Evolutionary conservation across 2,888 invertebrate species (phyloP), one percentile per base, ranked within the genome.

Genomic region (Protodeltote pygarga): DNA sequence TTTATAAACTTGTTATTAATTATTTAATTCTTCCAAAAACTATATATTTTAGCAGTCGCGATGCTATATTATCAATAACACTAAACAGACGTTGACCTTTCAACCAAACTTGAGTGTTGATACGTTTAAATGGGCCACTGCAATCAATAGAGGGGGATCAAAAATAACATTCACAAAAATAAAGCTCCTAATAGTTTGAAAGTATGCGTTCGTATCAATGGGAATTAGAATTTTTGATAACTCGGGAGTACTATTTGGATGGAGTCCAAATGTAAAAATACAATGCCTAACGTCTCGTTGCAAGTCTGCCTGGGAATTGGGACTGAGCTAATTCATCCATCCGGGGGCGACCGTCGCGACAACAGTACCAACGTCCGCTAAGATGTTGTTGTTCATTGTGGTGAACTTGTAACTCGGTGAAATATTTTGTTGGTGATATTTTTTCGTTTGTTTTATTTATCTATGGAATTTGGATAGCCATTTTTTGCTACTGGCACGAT

Each of bases 241-340:
- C 66, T 65, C 60, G 64, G 55, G 85, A 83, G 87, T 85, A 85
- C 85, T 87, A 89, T 88, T 91, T 91, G 91, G 91, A 90, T 61
- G 62, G 60, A 60, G 73, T 88, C 91, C 91, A 91, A 89, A 84
- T 88, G 81, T 81, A 87, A 88, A 91, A 91, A 91, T 90, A 91
- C 89, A 87, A 87, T 86, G 79, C 83, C 81, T 84, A 81, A 79
- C 77, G 79, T 81, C 83, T 81, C 82, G 75, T 57, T 79, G 79
- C 81, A 77, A 80, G 84, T 79, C 77, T 78, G 84, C 76, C 86
- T 83, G 86, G 86, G 85, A 67, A 64, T 72, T 70, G 59, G 65
- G 63, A 31, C 58, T 64, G 55, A 54, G 76, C 72, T 71, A 69
- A 70, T 65, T 65, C 71, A 54, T 55, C 62, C 65, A 68, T 60